Percentiles rank a stretch among this genome's conserved stretches.
phyloP scores from a whole-genome alignment of 2,888 invertebrate species.

The Rhodophaea formosa region DNA sequence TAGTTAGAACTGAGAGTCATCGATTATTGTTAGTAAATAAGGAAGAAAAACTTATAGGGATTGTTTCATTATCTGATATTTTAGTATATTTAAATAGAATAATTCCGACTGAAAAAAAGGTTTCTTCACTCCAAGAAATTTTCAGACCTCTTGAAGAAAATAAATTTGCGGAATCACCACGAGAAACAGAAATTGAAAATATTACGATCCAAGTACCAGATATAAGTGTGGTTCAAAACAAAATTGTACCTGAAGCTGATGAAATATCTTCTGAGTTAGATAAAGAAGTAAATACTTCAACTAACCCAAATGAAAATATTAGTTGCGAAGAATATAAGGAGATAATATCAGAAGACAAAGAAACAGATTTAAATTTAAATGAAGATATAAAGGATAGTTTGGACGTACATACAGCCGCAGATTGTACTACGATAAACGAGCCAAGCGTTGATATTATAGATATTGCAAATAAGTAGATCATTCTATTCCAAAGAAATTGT shows the following conservation, averaged over 20 bases:
- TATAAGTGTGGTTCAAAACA: conserved; percentile 35
- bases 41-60: conserved; percentile 72
- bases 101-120: conserved; percentile 74
- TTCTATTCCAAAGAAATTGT: conserved; percentile 75
- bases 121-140: conserved; percentile 74
- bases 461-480: conserved; percentile 44
- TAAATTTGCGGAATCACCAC: conserved; percentile 68
- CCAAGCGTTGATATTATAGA: conserved; percentile 34
- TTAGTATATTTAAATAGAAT: conserved; percentile 77
- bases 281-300: conserved; percentile 23
- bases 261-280: conserved; percentile 40
- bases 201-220: conserved; percentile 69
- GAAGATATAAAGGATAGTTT: conserved; percentile 38
- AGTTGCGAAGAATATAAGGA: conserved; percentile 21
- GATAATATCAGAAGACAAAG: conserved; percentile 37
- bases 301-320: conserved; percentile 22
- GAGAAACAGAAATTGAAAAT: conserved; percentile 69
- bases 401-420: conserved; percentile 37
- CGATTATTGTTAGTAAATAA: conserved; percentile 77
- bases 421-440: conserved; percentile 35
- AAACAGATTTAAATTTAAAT: conserved; percentile 35
- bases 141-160: conserved; percentile 74
- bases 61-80: conserved; percentile 76
- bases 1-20: conserved; percentile 93
- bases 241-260: conserved; percentile 50